Evolutionary conservation across 2,797 vertebrate species (phyloP).

Genomic region (Loriculus beryllinus): DNA sequence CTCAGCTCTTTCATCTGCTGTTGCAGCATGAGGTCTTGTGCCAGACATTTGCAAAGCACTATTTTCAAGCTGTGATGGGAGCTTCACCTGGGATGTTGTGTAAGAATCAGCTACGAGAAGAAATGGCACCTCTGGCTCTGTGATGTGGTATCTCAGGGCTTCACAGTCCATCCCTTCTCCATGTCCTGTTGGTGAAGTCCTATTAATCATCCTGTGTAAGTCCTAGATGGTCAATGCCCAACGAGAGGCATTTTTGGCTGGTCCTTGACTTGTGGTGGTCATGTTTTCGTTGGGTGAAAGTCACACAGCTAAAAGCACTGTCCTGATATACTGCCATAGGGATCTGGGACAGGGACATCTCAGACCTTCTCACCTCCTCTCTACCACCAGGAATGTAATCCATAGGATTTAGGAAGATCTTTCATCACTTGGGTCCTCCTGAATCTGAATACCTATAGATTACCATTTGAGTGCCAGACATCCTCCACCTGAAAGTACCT

Average conservation of each 20-base stretch:
- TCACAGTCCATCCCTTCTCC: not conserved
- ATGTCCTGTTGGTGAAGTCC: not conserved
- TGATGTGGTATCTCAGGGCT: not conserved
- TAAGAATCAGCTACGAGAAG: not conserved
- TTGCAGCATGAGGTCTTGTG: not conserved
- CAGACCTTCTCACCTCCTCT: not conserved
- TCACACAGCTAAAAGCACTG: not conserved
- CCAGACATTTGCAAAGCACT: not conserved
- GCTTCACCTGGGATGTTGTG: not conserved
- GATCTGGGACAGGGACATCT: not conserved
- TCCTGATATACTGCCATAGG: not conserved
- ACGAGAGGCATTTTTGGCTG: not conserved
- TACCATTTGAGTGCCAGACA: not conserved
- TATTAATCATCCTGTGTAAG: accelerated
- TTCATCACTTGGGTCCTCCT: not conserved
- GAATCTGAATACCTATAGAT: not conserved
- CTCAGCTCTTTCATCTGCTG: not conserved
- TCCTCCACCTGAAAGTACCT: not conserved
- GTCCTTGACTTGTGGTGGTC: not conserved
- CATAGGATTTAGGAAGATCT: not conserved
- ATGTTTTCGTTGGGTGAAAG: not conserved
- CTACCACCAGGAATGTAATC: not conserved
- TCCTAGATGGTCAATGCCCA: not conserved
- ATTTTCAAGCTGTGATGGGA: not conserved
- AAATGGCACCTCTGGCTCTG: not conserved